These are phyloP conservation scores for Mus caroli DNA, from an alignment of 2,797 vertebrate genomes.

Conservation along the genomic window DNA sequence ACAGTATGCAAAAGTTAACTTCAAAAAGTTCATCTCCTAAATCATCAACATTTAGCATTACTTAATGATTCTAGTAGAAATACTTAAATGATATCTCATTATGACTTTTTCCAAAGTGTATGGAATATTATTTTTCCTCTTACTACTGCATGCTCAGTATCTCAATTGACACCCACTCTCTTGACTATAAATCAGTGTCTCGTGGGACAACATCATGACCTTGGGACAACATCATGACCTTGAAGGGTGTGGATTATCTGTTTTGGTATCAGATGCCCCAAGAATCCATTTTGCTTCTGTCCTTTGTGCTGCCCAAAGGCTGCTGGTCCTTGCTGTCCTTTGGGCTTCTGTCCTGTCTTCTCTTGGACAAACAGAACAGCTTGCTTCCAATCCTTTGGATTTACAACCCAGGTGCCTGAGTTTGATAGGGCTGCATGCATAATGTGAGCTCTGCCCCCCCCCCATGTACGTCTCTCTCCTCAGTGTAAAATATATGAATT, in stretches of 20 bases:
- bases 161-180: background rate
- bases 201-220: background rate
- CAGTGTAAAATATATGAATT: conserved; percentile 41
- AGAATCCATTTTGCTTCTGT: conserved; percentile 20
- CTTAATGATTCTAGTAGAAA: conserved; percentile 53
- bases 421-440: background rate
- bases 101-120: conserved; percentile 32
- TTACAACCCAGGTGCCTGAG: background rate
- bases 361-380: background rate
- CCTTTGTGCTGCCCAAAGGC: background rate
- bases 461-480: conserved; percentile 5
- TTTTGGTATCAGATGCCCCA: background rate
- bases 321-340: background rate
- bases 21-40: conserved; percentile 25
- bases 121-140: conserved; percentile 38
- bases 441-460: background rate
- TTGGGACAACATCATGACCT: background rate
- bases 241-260: background rate
- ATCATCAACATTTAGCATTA: background rate
- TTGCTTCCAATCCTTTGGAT: conserved; percentile 23
- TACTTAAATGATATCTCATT: conserved; percentile 16
- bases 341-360: background rate
- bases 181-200: background rate
- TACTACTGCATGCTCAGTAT: background rate
- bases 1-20: conserved; percentile 38